phyloP scores from a whole-genome alignment of 2,113 vertebrate species.

The Mormyrus lacerda region DNA sequence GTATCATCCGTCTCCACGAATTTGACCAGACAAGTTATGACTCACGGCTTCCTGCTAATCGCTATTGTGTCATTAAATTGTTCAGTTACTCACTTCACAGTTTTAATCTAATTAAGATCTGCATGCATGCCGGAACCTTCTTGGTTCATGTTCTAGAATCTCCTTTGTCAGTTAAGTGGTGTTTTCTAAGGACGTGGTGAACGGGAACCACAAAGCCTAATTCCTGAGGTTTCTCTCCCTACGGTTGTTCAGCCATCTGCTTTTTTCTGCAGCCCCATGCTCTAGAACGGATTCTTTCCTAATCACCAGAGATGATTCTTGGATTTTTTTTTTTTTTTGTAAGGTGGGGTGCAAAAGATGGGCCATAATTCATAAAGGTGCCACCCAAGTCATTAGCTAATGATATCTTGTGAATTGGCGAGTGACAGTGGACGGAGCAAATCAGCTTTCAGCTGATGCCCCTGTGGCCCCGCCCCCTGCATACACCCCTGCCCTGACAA shows the following conservation, averaged over 20 bases:
- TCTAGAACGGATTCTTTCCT: background rate
- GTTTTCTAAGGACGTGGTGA: background rate
- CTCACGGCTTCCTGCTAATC: background rate
- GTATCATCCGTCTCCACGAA: background rate
- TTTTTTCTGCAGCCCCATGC: background rate
- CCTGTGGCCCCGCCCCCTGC: background rate
- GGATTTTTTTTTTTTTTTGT: no score
- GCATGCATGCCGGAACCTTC: background rate
- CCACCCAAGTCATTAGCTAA: background rate
- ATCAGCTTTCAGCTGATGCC: background rate
- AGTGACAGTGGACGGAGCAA: background rate
- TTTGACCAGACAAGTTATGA: constrained; percentile 4
- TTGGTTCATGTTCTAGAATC: background rate
- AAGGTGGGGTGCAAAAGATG: background rate
- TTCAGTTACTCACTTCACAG: background rate
- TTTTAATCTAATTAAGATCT: background rate
- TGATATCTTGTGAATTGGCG: background rate
- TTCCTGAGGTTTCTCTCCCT: background rate
- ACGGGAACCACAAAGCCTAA: background rate
- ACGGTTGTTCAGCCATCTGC: background rate
- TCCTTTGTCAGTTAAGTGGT: background rate
- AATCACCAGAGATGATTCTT: background rate
- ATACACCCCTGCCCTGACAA: background rate
- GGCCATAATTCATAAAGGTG: background rate
- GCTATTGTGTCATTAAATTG: background rate